phyloP scores from a whole-genome alignment of 2,113 vertebrate genomes.

The Lepisosteus osseus region DNA sequence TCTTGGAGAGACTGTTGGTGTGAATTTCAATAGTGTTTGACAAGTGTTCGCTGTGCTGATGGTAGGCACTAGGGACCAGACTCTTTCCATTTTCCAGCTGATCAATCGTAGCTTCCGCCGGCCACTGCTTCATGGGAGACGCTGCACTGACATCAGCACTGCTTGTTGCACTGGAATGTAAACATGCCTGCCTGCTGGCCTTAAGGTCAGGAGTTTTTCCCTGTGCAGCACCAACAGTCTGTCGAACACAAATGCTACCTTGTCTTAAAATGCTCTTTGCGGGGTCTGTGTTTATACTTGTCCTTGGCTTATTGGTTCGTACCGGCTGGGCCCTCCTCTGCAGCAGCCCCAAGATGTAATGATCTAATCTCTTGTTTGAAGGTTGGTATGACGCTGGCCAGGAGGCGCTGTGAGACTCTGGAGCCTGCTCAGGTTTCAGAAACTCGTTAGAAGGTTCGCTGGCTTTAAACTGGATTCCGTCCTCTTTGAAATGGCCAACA shows the following conservation, averaged over 20 bases:
- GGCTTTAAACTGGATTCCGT: slow-evolving; percentile 45
- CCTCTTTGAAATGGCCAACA: slow-evolving; percentile 63
- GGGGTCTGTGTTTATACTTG: slow-evolving; percentile 80
- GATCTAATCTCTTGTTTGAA: slow-evolving; percentile 74
- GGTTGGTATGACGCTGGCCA: slow-evolving; percentile 54
- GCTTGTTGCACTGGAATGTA: slow-evolving; percentile 41
- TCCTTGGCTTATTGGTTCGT: slow-evolving; percentile 85
- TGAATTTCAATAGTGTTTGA: slow-evolving; percentile 35
- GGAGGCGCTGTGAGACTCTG: slow-evolving; percentile 51
- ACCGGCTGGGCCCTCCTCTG: slow-evolving; percentile 79
- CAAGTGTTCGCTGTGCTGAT: background rate
- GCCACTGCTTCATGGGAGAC: slow-evolving; percentile 66
- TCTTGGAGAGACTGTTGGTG: slow-evolving; percentile 46
- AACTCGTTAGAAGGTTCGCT: slow-evolving; percentile 47
- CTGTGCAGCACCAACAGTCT: slow-evolving; percentile 44
- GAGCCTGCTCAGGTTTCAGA: slow-evolving; percentile 48
- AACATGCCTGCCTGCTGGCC: slow-evolving; percentile 50
- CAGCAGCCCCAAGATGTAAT: slow-evolving; percentile 84
- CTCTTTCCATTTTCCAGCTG: slow-evolving; percentile 57
- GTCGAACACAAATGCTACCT: slow-evolving; percentile 72
- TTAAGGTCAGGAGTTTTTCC: slow-evolving; percentile 56
- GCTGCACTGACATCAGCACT: slow-evolving; percentile 49
- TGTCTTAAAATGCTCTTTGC: slow-evolving; percentile 81
- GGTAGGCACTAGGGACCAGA: slow-evolving; percentile 28
- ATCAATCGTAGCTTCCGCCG: slow-evolving; percentile 59